Evolutionary conservation across 2,888 invertebrate species (phyloP), one percentile per base, ranked within the genome.

Genomic region (Leptinotarsa juncta): DNA sequence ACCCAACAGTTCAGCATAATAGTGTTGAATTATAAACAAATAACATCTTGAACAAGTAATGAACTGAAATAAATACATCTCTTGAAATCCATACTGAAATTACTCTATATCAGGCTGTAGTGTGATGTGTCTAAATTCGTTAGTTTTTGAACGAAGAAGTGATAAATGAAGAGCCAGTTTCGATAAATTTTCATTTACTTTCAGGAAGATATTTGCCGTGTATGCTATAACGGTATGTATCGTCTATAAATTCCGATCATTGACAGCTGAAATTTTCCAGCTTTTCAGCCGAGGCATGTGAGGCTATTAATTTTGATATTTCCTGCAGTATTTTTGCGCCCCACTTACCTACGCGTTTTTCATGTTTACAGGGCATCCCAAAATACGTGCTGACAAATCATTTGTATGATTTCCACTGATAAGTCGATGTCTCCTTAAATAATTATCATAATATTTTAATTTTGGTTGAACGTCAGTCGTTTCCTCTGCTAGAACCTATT

Each of bases 271-370:
- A 75, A 70, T 75, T 72, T 70, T 72, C 75, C 71, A 68, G 65
- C 68, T 68, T 71, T 55, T 69, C 65, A 72, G 57, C 60, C 75
- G 50, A 66, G 23, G 70, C 75, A 53, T 66, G 75, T 72, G 69
- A 71, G 53, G 75, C 75, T 75, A 75, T 75, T 75, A 75, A 75
- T 75, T 75, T 70, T 70, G 70, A 75, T 75, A 72, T 71, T 75
- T 67, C 62, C 62, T 62, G 48, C 57, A 55, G 66, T 16, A 51
- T 72, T 75, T 75, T 70, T 65, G 10, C 60, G 70, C 26, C n/a
- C 62, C 65, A 75, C 75, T 69, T 68, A 72, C 72, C 65, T 68
- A 55, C 48, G 53, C 66, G 48, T 60, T 51, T 42, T 67, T 65
- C 65, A 69, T 70, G 67, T 67, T 72, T 75, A 75, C 72, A 15